Conservation (phyloP, 2,797 vertebrate genomes). For the Microtus agrestis region DNA sequence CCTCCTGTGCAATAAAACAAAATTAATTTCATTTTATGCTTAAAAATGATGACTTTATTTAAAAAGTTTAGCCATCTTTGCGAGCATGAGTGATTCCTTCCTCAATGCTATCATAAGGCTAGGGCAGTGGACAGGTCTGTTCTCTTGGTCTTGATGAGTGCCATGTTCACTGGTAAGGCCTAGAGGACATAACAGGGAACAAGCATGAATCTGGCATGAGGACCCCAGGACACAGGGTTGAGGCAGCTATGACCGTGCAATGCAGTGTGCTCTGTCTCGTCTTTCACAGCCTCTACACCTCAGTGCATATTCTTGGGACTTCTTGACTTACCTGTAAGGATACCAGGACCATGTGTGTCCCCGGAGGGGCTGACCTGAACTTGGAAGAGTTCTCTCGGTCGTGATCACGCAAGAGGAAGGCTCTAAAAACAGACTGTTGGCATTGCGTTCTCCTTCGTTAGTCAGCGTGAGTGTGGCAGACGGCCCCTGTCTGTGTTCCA, state of each 20-base stretch:
- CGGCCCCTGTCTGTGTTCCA: conserved; percentile 70
- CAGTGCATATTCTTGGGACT: too few species aligned
- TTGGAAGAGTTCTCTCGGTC: conserved; percentile 53
- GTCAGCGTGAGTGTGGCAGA: conserved; percentile 68
- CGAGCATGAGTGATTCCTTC: conserved; percentile 56
- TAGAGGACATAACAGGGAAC: too few species aligned
- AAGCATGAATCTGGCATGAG: too few species aligned
- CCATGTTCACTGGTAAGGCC: too few species aligned
- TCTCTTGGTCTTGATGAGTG: not conserved
- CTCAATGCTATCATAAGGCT: conserved; percentile 47
- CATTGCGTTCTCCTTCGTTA: conserved; percentile 60
- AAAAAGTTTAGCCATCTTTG: conserved; percentile 68
- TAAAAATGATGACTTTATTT: conserved; percentile 73
- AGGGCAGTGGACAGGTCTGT: not conserved
- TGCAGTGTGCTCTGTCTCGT: too few species aligned
- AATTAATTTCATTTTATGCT: conserved; percentile 81
- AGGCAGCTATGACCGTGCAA: too few species aligned
- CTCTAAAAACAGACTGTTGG: conserved; percentile 60
- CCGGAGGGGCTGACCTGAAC: not conserved
- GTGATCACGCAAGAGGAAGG: conserved; percentile 54
- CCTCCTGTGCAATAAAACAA: conserved; percentile 74
- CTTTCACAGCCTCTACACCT: too few species aligned
- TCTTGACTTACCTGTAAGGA: too few species aligned
- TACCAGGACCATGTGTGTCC: too few species aligned
- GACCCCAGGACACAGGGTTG: too few species aligned